Evolutionary conservation across 1,140 invertebrate species (phyloP).

Genomic region (Tetraneura akinire): DNA sequence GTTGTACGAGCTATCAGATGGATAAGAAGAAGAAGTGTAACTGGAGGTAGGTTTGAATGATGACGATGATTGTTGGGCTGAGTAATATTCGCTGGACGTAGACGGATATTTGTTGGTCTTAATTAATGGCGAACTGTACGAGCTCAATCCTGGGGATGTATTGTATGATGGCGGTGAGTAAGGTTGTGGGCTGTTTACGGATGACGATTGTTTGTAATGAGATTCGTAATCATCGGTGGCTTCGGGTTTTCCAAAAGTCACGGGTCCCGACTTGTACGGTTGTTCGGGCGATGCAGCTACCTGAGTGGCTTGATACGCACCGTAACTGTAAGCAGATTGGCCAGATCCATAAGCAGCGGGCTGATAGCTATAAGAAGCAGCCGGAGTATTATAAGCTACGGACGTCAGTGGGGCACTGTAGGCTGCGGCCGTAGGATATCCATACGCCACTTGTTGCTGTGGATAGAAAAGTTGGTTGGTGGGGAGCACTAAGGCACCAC

Average conservation of each 20-base stretch:
- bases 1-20: background rate
- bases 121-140: background rate
- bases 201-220: background rate
- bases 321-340: background rate
- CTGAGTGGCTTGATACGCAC: background rate
- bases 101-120: slow-evolving; percentile 37
- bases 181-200: background rate
- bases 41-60: background rate
- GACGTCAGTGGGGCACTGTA: background rate
- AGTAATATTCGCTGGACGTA: slow-evolving; percentile 14
- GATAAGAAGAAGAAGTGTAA: background rate
- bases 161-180: slow-evolving; percentile 5
- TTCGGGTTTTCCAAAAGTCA: slow-evolving; percentile 28
- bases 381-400: background rate
- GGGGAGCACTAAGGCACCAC: background rate
- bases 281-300: background rate
- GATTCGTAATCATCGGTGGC: background rate
- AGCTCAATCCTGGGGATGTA: background rate
- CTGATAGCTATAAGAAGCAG: background rate
- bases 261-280: slow-evolving; percentile 15
- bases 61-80: background rate
- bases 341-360: background rate
- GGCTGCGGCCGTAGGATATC: background rate
- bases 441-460: slow-evolving; percentile 1
- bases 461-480: slow-evolving; percentile 22